Conservation (phyloP, 2,888 invertebrate genomes). For the Geophilus truncorum region DNA sequence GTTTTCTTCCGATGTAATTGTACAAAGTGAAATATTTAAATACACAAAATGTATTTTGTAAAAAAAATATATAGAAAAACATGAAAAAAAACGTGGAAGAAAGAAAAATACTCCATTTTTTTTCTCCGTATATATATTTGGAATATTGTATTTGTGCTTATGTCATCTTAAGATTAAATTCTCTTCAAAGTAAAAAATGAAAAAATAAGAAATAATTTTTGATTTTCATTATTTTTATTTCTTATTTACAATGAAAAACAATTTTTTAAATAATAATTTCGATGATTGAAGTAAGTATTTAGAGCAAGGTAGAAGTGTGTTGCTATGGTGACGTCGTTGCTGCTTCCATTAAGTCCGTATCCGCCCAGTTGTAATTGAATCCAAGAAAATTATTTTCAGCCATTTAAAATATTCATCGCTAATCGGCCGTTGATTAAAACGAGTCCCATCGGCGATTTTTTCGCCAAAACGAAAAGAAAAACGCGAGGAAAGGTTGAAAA, state of each 20-base stretch:
- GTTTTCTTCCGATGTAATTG: neutral
- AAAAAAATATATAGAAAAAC: neutral
- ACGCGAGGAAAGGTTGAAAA: neutral
- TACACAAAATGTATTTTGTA: neutral
- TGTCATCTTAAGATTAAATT: constrained; percentile 1
- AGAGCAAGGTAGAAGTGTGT: neutral
- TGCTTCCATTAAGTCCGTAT: neutral
- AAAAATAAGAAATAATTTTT: too few species aligned
- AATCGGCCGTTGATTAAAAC: neutral
- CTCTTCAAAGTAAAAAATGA: neutral
- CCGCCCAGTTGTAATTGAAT: constrained; percentile 14
- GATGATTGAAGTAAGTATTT: neutral
- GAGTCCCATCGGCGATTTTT: neutral
- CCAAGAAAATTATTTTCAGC: neutral
- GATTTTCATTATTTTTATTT: neutral
- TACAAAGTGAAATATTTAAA: neutral
- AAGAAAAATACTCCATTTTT: neutral
- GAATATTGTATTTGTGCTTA: constrained; percentile 11
- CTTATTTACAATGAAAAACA: neutral
- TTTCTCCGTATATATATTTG: neutral
- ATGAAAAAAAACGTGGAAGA: neutral
- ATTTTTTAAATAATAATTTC: neutral
- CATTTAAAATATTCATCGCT: neutral
- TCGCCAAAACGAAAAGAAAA: neutral
- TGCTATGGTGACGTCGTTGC: constrained; percentile 23